Percentiles rank a stretch among this genome's conserved stretches.
Conservation (phyloP, 2,888 invertebrate species). For the Belgica antarctica region DNA sequence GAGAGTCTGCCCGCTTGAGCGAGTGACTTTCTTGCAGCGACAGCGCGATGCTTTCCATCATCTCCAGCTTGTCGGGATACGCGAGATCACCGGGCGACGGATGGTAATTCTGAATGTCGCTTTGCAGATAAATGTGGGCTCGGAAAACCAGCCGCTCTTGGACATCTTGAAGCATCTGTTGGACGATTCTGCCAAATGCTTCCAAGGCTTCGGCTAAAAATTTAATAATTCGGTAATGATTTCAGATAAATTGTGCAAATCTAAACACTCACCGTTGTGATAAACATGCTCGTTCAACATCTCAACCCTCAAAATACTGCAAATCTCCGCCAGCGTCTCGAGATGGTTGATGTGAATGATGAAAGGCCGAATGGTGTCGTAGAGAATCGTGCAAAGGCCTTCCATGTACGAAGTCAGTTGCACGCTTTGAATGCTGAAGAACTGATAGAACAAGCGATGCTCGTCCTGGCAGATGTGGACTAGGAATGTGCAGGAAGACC, state of each 20-base stretch:
- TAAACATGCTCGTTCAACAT: constrained; percentile 89
- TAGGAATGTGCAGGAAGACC: constrained; percentile 85
- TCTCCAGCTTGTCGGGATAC: constrained; percentile 94
- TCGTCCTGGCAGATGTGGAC: constrained; percentile 95
- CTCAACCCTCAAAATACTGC: constrained; percentile 86
- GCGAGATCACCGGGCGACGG: constrained; percentile 95
- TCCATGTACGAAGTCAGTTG: constrained; percentile 76
- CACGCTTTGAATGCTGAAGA: constrained; percentile 70
- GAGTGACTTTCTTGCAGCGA: constrained; percentile 61
- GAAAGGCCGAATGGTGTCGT: constrained; percentile 88
- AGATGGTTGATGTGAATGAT: constrained; percentile 96
- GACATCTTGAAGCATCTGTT: constrained; percentile 86
- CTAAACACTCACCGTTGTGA: constrained; percentile 66
- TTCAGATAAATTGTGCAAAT: not conserved
- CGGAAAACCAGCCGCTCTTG: constrained; percentile 95
- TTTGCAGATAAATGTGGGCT: constrained; percentile 87
- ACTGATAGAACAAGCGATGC: constrained; percentile 84
- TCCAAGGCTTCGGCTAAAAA: constrained; percentile 62
- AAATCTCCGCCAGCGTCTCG: constrained; percentile 95
- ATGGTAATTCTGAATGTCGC: constrained; percentile 83
- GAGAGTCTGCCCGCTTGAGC: constrained; percentile 64
- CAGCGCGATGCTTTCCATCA: constrained; percentile 86
- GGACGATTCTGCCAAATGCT: constrained; percentile 74
- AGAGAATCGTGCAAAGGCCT: constrained; percentile 79
- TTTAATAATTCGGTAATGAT: constrained; percentile 4